Conservation (phyloP, 2,797 vertebrate species). For the Microctenopoma steveboyesi region DNA sequence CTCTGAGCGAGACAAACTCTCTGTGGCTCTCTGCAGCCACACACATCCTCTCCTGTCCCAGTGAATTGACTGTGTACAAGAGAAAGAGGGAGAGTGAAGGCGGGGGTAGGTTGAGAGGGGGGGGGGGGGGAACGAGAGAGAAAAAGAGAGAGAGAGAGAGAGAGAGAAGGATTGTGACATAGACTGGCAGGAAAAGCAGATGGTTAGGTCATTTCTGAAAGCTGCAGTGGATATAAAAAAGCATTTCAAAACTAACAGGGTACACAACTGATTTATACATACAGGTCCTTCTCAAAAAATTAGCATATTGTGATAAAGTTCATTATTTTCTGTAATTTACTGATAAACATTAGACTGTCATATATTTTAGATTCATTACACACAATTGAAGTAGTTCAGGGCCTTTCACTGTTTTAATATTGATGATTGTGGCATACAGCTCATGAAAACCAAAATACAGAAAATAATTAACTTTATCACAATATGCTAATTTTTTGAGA, state of each 20-base stretch:
- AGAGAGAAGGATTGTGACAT: conserved; percentile 10
- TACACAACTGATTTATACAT: background rate
- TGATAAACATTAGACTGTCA: too few species aligned
- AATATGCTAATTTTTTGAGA: too few species aligned
- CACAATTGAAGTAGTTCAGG: too few species aligned
- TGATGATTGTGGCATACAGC: too few species aligned
- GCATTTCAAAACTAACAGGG: background rate
- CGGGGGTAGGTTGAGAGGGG: conserved; percentile 21
- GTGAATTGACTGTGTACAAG: conserved; percentile 58
- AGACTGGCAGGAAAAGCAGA: conserved; percentile 18
- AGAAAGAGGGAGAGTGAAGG: conserved; percentile 34
- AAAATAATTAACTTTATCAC: too few species aligned
- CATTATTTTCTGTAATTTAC: too few species aligned
- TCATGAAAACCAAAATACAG: too few species aligned
- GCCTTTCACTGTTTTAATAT: too few species aligned
- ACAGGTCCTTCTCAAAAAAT: too few species aligned
- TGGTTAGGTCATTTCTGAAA: background rate
- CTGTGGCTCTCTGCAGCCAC: conserved; percentile 63
- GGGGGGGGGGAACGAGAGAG: conserved; percentile 8
- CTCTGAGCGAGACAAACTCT: conserved; percentile 76
- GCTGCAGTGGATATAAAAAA: conserved; percentile 1
- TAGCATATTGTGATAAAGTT: too few species aligned
- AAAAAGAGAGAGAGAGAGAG: conserved; percentile 7
- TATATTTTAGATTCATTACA: too few species aligned
- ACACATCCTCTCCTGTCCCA: conserved; percentile 71